Percentiles rank a stretch among this genome's conserved stretches.
These are phyloP conservation scores for Oreochromis tanganicae DNA, from an alignment of 2,113 vertebrate genomes.

Conservation along the genomic window DNA sequence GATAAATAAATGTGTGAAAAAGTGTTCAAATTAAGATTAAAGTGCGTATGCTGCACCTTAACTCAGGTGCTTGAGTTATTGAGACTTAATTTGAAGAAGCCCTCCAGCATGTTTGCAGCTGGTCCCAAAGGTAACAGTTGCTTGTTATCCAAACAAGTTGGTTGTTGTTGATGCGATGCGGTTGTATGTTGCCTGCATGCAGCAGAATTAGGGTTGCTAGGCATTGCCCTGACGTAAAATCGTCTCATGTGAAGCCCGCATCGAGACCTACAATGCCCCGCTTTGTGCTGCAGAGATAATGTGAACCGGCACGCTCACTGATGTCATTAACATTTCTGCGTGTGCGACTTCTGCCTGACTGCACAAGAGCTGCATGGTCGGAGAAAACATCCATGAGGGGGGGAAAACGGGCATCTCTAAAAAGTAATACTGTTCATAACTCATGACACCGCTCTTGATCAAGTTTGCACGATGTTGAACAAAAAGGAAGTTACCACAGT, in stretches of 20 bases:
- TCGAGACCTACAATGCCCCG: conserved; percentile 43
- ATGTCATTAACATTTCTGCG: conserved; percentile 42
- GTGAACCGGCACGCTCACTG: conserved; percentile 36
- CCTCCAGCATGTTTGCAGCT: neutral
- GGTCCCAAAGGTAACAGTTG: neutral
- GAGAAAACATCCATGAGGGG: neutral
- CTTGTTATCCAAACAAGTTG: neutral
- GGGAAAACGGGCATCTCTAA: neutral
- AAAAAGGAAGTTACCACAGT: neutral
- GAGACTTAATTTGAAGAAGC: neutral
- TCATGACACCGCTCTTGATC: neutral
- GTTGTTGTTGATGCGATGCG: neutral
- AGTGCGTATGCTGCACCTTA: fast-evolving
- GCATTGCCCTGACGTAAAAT: conserved; percentile 2
- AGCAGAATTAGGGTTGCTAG: neutral
- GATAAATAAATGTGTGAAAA: neutral
- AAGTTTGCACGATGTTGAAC: neutral
- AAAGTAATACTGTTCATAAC: neutral
- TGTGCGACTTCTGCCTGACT: neutral
- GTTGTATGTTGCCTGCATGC: neutral
- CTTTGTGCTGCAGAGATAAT: conserved; percentile 61
- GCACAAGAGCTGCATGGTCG: neutral
- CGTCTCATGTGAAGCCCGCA: conserved; percentile 39
- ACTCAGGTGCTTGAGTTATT: neutral
- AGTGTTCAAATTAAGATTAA: neutral